Conservation (phyloP, 2,113 vertebrate species). For the Paramisgurnus dabryanus region DNA sequence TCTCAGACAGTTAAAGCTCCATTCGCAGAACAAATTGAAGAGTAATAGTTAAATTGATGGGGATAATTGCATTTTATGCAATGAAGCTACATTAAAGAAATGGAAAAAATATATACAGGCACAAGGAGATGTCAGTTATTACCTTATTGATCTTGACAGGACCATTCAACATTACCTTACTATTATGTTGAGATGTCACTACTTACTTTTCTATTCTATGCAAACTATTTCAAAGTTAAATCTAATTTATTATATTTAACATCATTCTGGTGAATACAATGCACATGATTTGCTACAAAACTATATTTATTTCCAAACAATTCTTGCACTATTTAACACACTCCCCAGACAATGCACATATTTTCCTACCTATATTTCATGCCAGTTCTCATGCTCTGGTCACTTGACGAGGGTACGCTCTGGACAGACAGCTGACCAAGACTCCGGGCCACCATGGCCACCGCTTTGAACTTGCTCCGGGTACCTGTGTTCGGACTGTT, state of each 20-base stretch:
- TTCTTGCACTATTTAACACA: background rate
- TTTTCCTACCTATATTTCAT: constrained; percentile 93
- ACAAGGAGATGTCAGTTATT: background rate
- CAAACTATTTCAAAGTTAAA: no score
- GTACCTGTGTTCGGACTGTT: constrained; percentile 88
- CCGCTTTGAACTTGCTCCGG: constrained; percentile 86
- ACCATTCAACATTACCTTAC: background rate
- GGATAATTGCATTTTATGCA: constrained; percentile 3
- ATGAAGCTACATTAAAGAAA: constrained; percentile 11
- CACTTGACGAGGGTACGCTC: constrained; percentile 78
- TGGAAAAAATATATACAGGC: background rate
- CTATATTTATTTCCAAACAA: background rate
- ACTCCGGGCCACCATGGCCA: constrained; percentile 95
- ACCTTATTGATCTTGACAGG: background rate
- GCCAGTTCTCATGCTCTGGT: constrained; percentile 83
- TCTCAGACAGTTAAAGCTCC: constrained; percentile 11
- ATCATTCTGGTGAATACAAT: no score
- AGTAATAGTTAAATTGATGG: background rate
- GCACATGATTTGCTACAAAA: background rate
- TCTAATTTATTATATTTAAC: no score
- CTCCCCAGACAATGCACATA: background rate
- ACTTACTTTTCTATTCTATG: no score
- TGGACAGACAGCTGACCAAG: constrained; percentile 92
- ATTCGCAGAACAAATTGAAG: constrained; percentile 2
- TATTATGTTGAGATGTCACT: no score